Base-by-base conservation (phyloP, 2,797 vertebrate genomes). In the Nyctibius grandis region DNA sequence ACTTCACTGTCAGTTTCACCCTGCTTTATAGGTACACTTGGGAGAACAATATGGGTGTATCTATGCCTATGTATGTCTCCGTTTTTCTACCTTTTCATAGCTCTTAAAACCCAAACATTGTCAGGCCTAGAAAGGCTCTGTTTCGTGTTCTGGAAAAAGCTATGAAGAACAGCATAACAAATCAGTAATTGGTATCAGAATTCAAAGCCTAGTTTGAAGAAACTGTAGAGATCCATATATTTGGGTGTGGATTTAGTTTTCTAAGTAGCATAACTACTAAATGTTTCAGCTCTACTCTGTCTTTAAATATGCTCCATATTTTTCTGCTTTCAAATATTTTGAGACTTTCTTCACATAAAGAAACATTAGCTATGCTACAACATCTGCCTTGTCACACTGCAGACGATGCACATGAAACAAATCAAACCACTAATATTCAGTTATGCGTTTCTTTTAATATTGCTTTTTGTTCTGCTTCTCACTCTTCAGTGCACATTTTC, bases 401-500 rank as follows among this genome's bases (percentile, higher is more conserved):
- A 77, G 53, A 80, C 10, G 60, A 47, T 44, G 21, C 5, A 54
- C 34, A n/a, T 40, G 33, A 88, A 93, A 81, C 12, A 86, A 75
- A 91, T 57, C 11, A 86, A 84, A 84, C 40, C 12, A 34, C 28
- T 61, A 48, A 51, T 81, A 64, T 47, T 61, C 54, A 45, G 17
- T 63, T 69, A 45, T 26, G 8, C 1, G 8, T 6, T 8, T 74
- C 54, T 12, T 29, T 23, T 48, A 48, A 61, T 67, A 91, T 38
- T 89, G 25, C 3, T 80, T 97, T 91, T 86, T 83, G 63, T 92
- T 95, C 56, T 88, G 50, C 56, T 91, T 44, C 36, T 95, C 50
- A 79, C 40, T 94, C 81, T 90, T 88, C 59, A 69, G 25, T 88
- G 90, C 70, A 79, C 26, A 60, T 88, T 85, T 91, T 51, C 28